A percentile compares a stretch with the other conserved stretches of the same genome.
These are phyloP conservation scores for Clitarchus hookeri DNA, from an alignment of 2,888 invertebrate species.

Conservation along the genomic window DNA sequence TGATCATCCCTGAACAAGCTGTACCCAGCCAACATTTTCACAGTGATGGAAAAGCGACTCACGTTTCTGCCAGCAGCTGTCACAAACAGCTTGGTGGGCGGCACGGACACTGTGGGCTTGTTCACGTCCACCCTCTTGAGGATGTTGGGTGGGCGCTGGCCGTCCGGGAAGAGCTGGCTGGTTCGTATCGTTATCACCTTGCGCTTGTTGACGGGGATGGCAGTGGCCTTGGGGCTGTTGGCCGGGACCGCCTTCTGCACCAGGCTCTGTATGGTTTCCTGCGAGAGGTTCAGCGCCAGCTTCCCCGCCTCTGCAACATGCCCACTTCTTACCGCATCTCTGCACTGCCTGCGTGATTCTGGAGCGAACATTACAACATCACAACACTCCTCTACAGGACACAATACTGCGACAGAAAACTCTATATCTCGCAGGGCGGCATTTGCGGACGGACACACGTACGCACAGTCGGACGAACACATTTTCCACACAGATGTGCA, in stretches of 20 bases:
- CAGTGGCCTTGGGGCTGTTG: constrained; percentile 48
- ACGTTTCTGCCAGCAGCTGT: background rate
- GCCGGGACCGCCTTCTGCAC: constrained; percentile 45
- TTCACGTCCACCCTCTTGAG: constrained; percentile 35
- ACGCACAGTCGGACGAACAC: too few species aligned
- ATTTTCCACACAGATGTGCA: too few species aligned
- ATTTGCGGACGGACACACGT: too few species aligned
- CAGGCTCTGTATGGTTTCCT: constrained; percentile 34
- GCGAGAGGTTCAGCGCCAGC: constrained; percentile 66
- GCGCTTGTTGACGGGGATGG: constrained; percentile 45
- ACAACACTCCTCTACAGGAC: too few species aligned
- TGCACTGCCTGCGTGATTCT: too few species aligned
- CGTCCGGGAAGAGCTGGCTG: constrained; percentile 56
- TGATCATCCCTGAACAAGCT: too few species aligned
- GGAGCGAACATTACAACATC: too few species aligned
- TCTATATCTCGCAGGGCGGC: too few species aligned
- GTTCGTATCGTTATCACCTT: constrained; percentile 61
- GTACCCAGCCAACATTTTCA: too few species aligned
- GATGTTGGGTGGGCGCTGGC: constrained; percentile 37
- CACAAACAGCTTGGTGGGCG: constrained; percentile 32
- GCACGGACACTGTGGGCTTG: background rate
- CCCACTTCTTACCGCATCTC: too few species aligned
- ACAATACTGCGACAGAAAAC: too few species aligned
- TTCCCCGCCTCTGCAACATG: constrained; percentile 70
- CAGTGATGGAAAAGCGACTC: too few species aligned